phyloP scores from a whole-genome alignment of 2,113 vertebrate species.

The Ivindomyrus marchei region DNA sequence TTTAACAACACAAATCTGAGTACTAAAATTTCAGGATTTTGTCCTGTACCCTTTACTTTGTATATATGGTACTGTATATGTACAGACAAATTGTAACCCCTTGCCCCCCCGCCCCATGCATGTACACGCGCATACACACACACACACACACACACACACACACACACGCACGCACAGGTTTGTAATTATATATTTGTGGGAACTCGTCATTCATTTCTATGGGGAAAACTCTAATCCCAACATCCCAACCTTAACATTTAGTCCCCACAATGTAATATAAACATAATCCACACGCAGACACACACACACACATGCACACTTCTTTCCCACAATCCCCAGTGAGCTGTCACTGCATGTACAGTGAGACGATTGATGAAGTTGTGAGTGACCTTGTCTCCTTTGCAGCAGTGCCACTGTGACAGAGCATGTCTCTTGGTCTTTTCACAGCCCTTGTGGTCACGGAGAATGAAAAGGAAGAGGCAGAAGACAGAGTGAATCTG shows the following conservation, averaged over 20 bases:
- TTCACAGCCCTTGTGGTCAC: slow-evolving; percentile 18
- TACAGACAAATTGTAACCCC: no score
- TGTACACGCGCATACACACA: not conserved
- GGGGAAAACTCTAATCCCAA: no score
- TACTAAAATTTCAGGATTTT: not conserved
- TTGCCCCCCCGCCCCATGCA: no score
- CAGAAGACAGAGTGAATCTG: slow-evolving; percentile 60
- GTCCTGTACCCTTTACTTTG: not conserved
- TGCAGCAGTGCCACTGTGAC: not conserved
- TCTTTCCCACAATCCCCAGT: not conserved
- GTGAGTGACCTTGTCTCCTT: not conserved
- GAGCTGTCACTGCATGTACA: not conserved
- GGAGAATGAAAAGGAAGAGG: slow-evolving; percentile 63
- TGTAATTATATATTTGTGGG: no score
- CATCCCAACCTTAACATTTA: no score
- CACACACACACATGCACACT: not conserved
- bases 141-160: no score
- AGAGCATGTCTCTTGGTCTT: not conserved
- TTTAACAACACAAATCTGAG: no score
- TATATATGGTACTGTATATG: no score
- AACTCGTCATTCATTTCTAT: no score
- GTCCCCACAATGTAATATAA: no score
- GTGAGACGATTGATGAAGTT: no score
- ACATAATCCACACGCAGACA: not conserved
- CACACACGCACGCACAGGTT: no score